Evolutionary conservation across 2,113 vertebrate species (phyloP), one percentile per base, ranked within the genome.

Genomic region (Xiphophorus couchianus): DNA sequence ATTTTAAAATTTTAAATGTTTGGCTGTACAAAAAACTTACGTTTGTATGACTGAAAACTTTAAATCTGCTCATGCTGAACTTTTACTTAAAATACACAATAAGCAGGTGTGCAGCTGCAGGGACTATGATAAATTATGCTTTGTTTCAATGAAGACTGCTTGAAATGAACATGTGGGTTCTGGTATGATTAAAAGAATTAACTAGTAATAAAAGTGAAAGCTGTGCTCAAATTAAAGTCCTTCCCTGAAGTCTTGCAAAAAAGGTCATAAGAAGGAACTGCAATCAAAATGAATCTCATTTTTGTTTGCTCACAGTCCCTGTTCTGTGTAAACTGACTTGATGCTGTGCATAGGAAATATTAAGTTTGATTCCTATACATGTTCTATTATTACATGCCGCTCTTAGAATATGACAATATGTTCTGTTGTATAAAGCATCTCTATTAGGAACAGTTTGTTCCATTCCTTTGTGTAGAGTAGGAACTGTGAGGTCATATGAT

Each of bases 111-210:
- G 31, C 39, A 15, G 30, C 51, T n/a, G n/a, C 19, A 4, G 12
- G 15, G 62, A 19, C 51, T 51, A n/a, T 0, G 54, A 15, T 58
- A 72, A 73, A 79, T 82, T 37, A 83, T 72, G 74, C 25, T 67
- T 25, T 77, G 71, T 33, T 78, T 69, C 76, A 61, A 44, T 69
- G 78, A 60, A 74, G 66, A n/a, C 70, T 83, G 63, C 28, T 42
- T 42, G 58, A 72, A 81, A 85, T 80, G 66, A 58, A 82, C 65
- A 30, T 11, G 13, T 37, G 73, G 67, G 39, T 81, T 88, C 29
- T 58, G 64, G 71, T 10, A 22, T 70, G 48, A 86, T 83, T 70
- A 44, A 77, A 73, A 64, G 71, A 70, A 83, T 87, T 73, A 83
- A 74, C 42, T 77, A 42, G 4, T 69, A 65, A 79, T 81, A 84